Conservation (phyloP, 2,797 vertebrate species). For the Numenius phaeopus region DNA sequence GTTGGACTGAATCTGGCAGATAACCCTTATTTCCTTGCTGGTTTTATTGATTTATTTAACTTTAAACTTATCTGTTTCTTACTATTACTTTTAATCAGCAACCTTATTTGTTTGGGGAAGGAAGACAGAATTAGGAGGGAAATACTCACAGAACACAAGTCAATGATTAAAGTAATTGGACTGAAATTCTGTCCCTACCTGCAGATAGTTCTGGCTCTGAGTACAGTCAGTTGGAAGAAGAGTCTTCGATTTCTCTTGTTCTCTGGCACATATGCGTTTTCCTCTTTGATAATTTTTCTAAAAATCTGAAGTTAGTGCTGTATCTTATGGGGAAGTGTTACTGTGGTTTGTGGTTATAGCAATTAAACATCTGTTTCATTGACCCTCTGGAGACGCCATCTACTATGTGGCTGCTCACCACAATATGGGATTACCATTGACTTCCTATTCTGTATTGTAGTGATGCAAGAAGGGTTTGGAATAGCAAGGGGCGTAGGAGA, state of each 20-base stretch:
- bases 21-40: background rate
- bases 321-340: background rate
- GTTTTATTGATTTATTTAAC: background rate
- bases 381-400: background rate
- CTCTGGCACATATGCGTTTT: fast-evolving
- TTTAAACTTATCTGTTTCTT: background rate
- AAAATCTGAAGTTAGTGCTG: background rate
- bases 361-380: background rate
- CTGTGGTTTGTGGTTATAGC: background rate
- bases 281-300: background rate
- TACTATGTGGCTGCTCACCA: background rate
- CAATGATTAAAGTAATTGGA: background rate
- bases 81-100: background rate
- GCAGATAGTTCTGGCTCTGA: background rate
- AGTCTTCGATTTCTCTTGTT: background rate
- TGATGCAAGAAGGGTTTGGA: background rate
- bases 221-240: background rate
- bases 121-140: background rate
- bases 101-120: background rate
- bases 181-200: background rate
- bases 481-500: background rate
- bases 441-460: background rate
- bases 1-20: background rate
- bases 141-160: background rate
- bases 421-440: fast-evolving